phyloP scores from a whole-genome alignment of 2,113 vertebrate species.

The Muscicapa adusta region DNA sequence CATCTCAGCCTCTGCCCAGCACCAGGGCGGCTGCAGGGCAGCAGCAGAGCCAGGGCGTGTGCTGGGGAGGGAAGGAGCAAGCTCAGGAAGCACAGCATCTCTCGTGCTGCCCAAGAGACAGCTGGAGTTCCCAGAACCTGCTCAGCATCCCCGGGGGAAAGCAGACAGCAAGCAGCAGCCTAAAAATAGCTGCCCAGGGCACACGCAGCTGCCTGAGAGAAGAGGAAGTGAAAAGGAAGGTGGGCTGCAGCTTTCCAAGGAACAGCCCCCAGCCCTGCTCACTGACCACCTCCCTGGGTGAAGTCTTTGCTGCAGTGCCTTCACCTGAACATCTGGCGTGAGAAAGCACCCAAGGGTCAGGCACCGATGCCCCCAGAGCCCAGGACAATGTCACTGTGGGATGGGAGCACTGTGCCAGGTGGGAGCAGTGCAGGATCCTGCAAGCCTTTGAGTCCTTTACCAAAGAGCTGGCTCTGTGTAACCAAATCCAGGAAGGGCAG shows the following conservation, averaged over 20 bases:
- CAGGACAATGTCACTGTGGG: accelerated
- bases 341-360: accelerated
- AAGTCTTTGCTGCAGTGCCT: not conserved
- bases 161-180: not conserved
- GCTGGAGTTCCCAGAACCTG: constrained; percentile 56
- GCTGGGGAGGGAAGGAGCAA: not conserved
- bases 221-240: constrained; percentile 42
- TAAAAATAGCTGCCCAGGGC: constrained; percentile 52
- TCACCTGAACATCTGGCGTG: accelerated
- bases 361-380: not conserved
- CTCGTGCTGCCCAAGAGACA: not conserved
- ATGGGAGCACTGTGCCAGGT: not conserved
- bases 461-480: accelerated
- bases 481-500: not conserved
- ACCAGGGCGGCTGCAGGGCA: not conserved
- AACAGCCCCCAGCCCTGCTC: not conserved
- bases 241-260: constrained; percentile 9
- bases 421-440: not conserved
- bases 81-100: not conserved
- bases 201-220: not conserved
- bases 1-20: not conserved
- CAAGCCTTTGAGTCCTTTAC: not conserved
- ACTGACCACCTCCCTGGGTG: not conserved
- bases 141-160: constrained; percentile 32
- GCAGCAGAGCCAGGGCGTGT: not conserved